phyloP scores from a whole-genome alignment of 1,140 invertebrate species.

The Camponotus pennsylvanicus region DNA sequence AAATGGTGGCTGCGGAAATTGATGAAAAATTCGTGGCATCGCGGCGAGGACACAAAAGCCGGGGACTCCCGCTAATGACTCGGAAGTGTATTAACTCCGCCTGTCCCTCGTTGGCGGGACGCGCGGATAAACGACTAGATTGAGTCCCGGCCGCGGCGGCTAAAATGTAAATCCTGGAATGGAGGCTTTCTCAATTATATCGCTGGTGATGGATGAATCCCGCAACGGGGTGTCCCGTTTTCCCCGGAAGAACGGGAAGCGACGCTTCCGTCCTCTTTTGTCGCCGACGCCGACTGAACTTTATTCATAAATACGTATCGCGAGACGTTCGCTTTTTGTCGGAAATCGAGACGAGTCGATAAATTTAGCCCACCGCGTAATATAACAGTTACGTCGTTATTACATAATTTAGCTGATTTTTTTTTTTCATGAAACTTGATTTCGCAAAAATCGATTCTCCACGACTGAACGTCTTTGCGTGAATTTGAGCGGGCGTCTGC shows the following conservation, averaged over 20 bases:
- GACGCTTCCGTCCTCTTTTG: conserved; percentile 37
- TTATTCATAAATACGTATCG: conserved; percentile 49
- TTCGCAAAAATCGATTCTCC: conserved; percentile 29
- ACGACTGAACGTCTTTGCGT: not conserved
- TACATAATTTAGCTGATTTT: not conserved
- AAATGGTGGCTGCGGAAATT: conserved; percentile 21
- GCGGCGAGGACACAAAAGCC: not conserved
- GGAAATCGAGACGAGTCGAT: conserved; percentile 45
- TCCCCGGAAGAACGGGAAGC: conserved; percentile 29
- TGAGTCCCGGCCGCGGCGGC: conserved; percentile 34
- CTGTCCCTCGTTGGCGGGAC: not conserved
- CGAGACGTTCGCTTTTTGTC: conserved; percentile 22
- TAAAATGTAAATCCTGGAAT: conserved; percentile 54
- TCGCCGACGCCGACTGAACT: not conserved
- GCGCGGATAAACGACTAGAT: conserved; percentile 39
- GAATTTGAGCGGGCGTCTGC: not conserved
- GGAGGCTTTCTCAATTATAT: conserved; percentile 61
- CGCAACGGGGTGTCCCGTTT: conserved; percentile 34
- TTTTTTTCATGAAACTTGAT: not conserved
- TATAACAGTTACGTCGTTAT: conserved; percentile 1
- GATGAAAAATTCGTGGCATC: conserved; percentile 41
- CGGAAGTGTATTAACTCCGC: conserved; percentile 49
- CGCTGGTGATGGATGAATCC: conserved; percentile 60
- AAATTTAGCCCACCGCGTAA: conserved; percentile 35
- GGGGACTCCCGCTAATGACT: conserved; percentile 35